Percentiles rank a stretch among this genome's conserved stretches.
Conservation (phyloP, 2,113 vertebrate genomes). For the Cairina moschata region DNA sequence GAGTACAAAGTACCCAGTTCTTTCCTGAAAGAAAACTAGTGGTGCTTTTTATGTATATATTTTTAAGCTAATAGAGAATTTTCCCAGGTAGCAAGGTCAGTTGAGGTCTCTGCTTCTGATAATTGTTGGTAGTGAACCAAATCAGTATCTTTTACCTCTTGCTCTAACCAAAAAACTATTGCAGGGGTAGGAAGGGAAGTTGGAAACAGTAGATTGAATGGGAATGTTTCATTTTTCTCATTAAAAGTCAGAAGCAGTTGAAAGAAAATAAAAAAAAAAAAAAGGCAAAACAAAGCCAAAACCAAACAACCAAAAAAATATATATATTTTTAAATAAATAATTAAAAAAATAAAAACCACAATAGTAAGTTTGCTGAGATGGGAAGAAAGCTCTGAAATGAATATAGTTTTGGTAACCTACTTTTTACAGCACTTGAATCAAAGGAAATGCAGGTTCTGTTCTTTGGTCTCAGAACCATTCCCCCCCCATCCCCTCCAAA, state of each 20-base stretch:
- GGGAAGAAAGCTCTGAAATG: not conserved
- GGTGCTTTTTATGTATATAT: not conserved
- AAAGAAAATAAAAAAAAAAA: not conserved
- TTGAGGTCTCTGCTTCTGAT: not conserved
- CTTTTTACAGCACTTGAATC: not conserved
- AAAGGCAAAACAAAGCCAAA: not conserved
- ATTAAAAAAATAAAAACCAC: no score
- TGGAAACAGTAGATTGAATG: not conserved
- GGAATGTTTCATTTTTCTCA: not conserved
- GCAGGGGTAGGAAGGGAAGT: accelerated
- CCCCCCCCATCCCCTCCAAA: not conserved
- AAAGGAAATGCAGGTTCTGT: not conserved
- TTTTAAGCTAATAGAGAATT: not conserved
- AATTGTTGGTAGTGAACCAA: not conserved
- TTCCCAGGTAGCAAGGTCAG: not conserved
- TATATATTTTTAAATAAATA: not conserved
- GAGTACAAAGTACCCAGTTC: not conserved
- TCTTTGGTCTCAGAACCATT: not conserved
- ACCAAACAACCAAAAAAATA: not conserved
- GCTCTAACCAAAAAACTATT: not conserved
- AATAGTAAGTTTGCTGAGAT: not conserved
- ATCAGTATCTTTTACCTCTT: not conserved
- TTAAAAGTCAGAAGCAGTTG: not conserved
- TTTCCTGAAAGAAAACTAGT: not conserved
- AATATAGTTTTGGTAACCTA: not conserved